Evolutionary conservation across 2,113 vertebrate species (phyloP), one percentile per base, ranked within the genome.

Genomic region (Rattus rattus): DNA sequence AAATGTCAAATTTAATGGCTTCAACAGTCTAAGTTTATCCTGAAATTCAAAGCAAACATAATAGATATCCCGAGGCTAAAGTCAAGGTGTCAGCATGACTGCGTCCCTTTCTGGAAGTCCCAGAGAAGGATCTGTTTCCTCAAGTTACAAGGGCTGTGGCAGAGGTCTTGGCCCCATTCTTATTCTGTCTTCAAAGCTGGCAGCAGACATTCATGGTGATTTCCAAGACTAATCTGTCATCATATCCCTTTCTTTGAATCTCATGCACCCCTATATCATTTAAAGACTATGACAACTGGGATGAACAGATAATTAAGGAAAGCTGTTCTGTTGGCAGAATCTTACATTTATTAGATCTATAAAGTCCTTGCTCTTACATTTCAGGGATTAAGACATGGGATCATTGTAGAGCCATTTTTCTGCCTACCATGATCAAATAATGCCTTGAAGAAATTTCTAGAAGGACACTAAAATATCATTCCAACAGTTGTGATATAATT

Each of bases 391-490:
- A 28, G 22, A 88, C 3, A 0, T 5, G 12, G 79, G 5, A 61
- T n/a, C 16, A 59, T 83, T 56, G 6, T 20, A 6, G 22, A 13
- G 11, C 6, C 1, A 36, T 94, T 90, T 77, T 87, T 93, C 49
- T 96, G 5, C 20, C 10, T 89, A 28, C 7, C 8, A 75, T 1
- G 13, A 6, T 88, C 28, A 80, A 59, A 80, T 65, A 96, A 80
- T 43, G 28, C 13, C 3, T n/a, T 65, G 3, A 5, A n/a, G 30
- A 67, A 30, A 10, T 72, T 76, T 89, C 10, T 69, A 47, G 80
- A 90, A 85, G 80, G 33, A 93, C 19, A 65, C 49, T 77, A 61
- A 72, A 61, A 87, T 36, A 76, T 11, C 9, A 86, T 79, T 28
- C 83, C 11, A 77, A 70, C 4, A 69, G 61, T 0, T 30, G 1